Base-by-base conservation (phyloP, 2,888 invertebrate genomes). In the Phania funesta region DNA sequence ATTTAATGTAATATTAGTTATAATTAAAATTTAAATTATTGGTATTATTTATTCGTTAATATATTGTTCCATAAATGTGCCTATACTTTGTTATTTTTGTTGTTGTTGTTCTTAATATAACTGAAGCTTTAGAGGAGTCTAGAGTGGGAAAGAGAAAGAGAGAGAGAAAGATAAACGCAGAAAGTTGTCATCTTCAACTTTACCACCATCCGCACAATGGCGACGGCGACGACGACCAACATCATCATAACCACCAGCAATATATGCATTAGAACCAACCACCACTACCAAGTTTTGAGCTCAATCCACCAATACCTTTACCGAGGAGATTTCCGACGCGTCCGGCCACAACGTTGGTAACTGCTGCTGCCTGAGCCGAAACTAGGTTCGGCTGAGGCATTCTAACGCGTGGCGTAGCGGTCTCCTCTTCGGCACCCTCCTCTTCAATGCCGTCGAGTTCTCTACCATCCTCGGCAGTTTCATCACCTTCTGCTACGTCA, bases 301-400 rank as follows among this genome's bases (percentile, higher is more conserved):
- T 96, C 88, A 97, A 93, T 89, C 97, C 97, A 85, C 97, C 97
- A 87, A 97, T 95, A 85, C 97, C 96, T 90, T 97, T 96, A 67
- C 97, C 97, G 87, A 97, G 95, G 91, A 97, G 95, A 92, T 96
- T 96, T 86, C 97, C 96, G 87, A 97, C 95, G 92, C 96, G 93
- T 71, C 97, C 97, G 84, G 96, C 96, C 84, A 97, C 90, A 64
- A 88, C 88, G 73, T 89, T 88, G 74, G 88, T 88, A 16, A 89
- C 89, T 46, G 89, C 89, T 46, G 90, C 89, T 70, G 90, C 87
- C 84, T 89, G 88, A 73, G 90, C 88, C 35, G 89, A 88, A 70
- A 87, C 88, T 18, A 87, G 86, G 85, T 90, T 91, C 52, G 89
- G 87, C 79, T 89, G 90, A 70, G 90, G 89, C 56, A 87, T 75